phyloP scores from a whole-genome alignment of 2,113 vertebrate genomes.

The Chlorodrepanis virens region DNA sequence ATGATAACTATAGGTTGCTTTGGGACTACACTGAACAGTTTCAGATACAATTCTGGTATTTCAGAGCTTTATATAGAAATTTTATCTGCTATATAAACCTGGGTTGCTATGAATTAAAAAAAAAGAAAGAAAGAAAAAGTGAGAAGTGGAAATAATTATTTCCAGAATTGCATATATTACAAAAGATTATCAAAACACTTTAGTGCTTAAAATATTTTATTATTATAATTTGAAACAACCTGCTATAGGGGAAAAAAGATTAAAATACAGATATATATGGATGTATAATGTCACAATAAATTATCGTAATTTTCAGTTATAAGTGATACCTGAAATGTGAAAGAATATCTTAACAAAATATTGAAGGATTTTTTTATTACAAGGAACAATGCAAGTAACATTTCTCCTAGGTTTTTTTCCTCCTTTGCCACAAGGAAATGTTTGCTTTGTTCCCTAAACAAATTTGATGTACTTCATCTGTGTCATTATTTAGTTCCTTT shows the following conservation, averaged over 20 bases:
- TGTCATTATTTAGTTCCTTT: neutral
- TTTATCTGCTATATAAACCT: neutral
- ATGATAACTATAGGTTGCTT: neutral
- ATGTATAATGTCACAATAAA: neutral
- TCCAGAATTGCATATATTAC: neutral
- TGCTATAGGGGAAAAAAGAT: neutral
- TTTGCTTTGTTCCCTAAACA: neutral
- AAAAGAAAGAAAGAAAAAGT: neutral
- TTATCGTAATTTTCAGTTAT: neutral
- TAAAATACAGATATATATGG: neutral
- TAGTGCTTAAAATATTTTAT: neutral
- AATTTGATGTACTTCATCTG: neutral
- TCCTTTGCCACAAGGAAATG: neutral
- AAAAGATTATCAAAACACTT: neutral
- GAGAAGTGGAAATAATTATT: neutral
- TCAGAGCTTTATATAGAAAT: neutral
- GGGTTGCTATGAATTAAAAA: neutral
- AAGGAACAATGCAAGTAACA: neutral
- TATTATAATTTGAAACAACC: neutral
- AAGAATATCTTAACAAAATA: neutral
- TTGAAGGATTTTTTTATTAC: neutral
- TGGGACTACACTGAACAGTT: neutral
- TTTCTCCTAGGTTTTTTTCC: neutral
- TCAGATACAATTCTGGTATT: neutral
- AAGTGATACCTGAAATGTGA: neutral